Conservation (phyloP, 30 jellyfish, hydroid and myxozoan species). For the Morbakka virulenta region DNA sequence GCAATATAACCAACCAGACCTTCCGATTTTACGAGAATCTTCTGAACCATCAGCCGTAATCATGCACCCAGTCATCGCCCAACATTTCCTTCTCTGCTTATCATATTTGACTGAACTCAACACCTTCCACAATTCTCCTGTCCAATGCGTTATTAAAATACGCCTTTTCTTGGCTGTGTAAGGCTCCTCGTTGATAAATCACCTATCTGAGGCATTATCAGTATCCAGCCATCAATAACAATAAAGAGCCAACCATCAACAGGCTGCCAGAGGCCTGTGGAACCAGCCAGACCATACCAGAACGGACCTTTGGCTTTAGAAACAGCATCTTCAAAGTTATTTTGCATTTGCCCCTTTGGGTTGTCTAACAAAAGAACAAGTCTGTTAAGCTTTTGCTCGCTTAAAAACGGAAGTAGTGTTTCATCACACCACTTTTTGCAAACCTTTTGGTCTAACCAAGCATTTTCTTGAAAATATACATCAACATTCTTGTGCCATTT, state of each 20-base stretch:
- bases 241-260: too few relatives aligned
- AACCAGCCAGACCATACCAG: conserved; percentile 58
- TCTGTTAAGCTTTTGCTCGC: too few relatives aligned
- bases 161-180: conserved; percentile 30
- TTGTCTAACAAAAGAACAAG: conserved; percentile 33
- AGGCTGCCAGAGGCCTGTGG: conserved; percentile 66
- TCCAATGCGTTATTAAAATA: conserved; percentile 43
- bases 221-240: too few relatives aligned
- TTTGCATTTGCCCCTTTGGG: conserved; percentile 26
- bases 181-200: conserved; percentile 7
- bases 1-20: conserved; percentile 41
- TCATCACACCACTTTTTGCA: conserved; percentile 29
- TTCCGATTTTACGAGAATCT: conserved; percentile 32
- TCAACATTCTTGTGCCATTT: conserved; percentile 53
- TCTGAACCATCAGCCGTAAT: conserved; percentile 48
- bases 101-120: conserved; percentile 11
- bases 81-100: neutral
- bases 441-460: conserved; percentile 52
- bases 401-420: conserved; percentile 15
- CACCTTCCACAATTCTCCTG: conserved; percentile 29
- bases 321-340: conserved; percentile 17
- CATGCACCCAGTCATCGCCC: conserved; percentile 57
- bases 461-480: conserved; percentile 52
- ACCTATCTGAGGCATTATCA: conserved; percentile 34
- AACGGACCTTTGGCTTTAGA: conserved; percentile 11